Base-by-base conservation (phyloP, 2,888 invertebrate genomes). In the Busseola fusca region DNA sequence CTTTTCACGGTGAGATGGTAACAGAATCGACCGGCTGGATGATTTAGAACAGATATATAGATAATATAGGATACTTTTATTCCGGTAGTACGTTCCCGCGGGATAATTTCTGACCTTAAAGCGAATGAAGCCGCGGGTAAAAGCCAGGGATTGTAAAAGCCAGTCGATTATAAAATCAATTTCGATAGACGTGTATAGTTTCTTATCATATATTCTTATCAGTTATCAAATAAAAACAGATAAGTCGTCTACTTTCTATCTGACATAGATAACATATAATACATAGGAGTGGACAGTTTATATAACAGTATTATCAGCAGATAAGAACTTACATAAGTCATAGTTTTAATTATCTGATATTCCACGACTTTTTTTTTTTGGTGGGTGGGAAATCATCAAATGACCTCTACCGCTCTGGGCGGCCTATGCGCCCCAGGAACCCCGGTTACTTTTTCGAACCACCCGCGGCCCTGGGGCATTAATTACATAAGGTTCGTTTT, bases 241-340 rank as follows among this genome's bases (percentile, higher is more conserved):
- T 64, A 78, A 45, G 18, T 14, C 10, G 14, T n/a, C 42, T 37
- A 45, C 63, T 48, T 30, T 66, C 30, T 74, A 67, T 76, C 50
- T 14, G 54, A 56, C 25, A 42, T 16, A 54, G 14, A 59, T 21
- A 48, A 27, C 25, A 25, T 50, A 12, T 34, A 42, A n/a, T 14
- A 37, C 5, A n/a, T 12, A 40, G 16, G 2, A n/a, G 12, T 42
- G 48, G 1, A 78, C 21, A 42, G 25, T 34, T 30, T 30, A 40
- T 72, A 78, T 45, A 25, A 56, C 37, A 56, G 21, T 59, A 21
- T 54, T 56, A 50, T 37, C 50, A 37, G 18, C 40, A 50, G 54
- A 65, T 79, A 45, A 62, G 1, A 10, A n/a, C 25, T 65, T 79
- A 56, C 54, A 50, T 78, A 78, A 72, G 16, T 60, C 59, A 45